Conservation (phyloP, 2,888 invertebrate species). For the Chloroclysta siterata region DNA sequence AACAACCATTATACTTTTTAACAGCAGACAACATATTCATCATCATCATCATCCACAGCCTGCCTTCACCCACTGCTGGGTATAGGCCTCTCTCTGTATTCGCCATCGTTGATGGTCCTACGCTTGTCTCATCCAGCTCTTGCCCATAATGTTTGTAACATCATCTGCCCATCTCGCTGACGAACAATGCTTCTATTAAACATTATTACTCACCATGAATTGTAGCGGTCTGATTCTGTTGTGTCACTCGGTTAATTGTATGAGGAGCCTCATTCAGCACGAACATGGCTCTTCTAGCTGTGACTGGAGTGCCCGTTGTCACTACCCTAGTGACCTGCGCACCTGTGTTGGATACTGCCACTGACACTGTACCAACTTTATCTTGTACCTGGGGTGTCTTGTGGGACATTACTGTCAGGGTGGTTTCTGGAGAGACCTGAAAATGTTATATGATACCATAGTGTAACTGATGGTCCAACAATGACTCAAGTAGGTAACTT, state of each 20-base stretch:
- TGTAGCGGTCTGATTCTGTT: slow-evolving; percentile 79
- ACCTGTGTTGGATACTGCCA: slow-evolving; percentile 74
- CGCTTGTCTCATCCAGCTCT: too few relatives aligned
- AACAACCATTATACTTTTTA: too few relatives aligned
- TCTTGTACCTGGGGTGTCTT: slow-evolving; percentile 82
- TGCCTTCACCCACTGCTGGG: too few relatives aligned
- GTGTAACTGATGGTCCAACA: neutral
- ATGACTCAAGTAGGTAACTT: neutral
- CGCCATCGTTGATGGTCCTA: too few relatives aligned
- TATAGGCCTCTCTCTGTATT: too few relatives aligned
- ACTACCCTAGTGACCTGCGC: slow-evolving; percentile 78
- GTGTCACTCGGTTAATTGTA: slow-evolving; percentile 73
- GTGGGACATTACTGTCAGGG: slow-evolving; percentile 80
- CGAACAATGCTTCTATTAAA: too few relatives aligned
- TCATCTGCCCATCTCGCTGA: too few relatives aligned
- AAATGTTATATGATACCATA: slow-evolving; percentile 36
- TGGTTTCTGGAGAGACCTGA: slow-evolving; percentile 81
- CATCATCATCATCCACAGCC: too few relatives aligned
- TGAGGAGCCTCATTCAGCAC: slow-evolving; percentile 79
- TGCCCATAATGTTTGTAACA: too few relatives aligned
- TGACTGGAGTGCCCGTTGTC: slow-evolving; percentile 68
- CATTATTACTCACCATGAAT: slow-evolving; percentile 73
- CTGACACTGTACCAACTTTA: slow-evolving; percentile 75
- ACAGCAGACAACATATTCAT: too few relatives aligned
- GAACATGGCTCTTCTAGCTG: slow-evolving; percentile 76